Percentiles rank a stretch among this genome's conserved stretches.
Conservation (phyloP, 1,140 invertebrate genomes). For the Scaptodrosophila lebanonensis region DNA sequence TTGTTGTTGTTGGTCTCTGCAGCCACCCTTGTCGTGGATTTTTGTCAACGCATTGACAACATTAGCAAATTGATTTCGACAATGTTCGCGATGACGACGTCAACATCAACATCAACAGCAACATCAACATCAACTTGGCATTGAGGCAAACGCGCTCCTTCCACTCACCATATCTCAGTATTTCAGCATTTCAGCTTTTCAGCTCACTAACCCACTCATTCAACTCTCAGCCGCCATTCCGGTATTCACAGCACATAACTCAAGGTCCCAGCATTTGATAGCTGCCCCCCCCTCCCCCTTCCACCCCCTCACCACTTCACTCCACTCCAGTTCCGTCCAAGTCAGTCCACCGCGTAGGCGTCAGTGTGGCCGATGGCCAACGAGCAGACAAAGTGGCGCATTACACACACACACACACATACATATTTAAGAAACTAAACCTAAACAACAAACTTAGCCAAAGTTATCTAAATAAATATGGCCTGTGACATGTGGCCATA, state of each 20-base stretch:
- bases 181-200: too few species aligned
- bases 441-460: slow-evolving; percentile 13
- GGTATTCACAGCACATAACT: slow-evolving; percentile 18
- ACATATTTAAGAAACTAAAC: slow-evolving; percentile 19
- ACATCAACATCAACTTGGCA: slow-evolving; percentile 10
- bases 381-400: slow-evolving; percentile 65
- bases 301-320: too few species aligned
- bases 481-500: slow-evolving; percentile 49
- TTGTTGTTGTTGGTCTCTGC: not conserved
- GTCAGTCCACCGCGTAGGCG: slow-evolving; percentile 8
- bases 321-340: slow-evolving; percentile 49
- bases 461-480: slow-evolving; percentile 47
- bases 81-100: slow-evolving; percentile 13
- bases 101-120: not conserved
- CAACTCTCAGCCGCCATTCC: slow-evolving; percentile 21
- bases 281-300: slow-evolving; percentile 7
- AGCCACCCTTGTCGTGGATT: slow-evolving; percentile 16
- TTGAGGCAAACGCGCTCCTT: too few species aligned
- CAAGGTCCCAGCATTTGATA: too few species aligned
- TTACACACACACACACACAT: slow-evolving; percentile 14
- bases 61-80: slow-evolving; percentile 73
- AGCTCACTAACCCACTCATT: too few species aligned
- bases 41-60: slow-evolving; percentile 37
- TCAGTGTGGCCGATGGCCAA: slow-evolving; percentile 52
- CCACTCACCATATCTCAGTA: too few species aligned